phyloP scores from a whole-genome alignment of 92 coral and sea anemone genomes.

The Heteractis magnifica region DNA sequence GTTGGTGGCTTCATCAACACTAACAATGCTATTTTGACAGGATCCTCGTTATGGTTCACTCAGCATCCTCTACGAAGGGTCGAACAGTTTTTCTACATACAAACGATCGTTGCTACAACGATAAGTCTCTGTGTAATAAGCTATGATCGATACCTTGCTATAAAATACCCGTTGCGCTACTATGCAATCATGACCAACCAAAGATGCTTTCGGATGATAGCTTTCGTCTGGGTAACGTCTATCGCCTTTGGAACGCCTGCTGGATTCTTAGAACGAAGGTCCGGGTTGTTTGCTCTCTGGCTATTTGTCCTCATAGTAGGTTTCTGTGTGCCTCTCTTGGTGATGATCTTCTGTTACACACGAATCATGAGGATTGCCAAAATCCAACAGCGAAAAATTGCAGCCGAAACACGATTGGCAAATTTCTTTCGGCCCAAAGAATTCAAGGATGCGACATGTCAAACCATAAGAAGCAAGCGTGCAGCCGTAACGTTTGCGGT shows the following conservation, averaged over 20 bases:
- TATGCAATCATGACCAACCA: slow-evolving; percentile 17
- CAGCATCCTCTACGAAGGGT: background rate
- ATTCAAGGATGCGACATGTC: background rate
- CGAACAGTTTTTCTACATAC: slow-evolving; percentile 25
- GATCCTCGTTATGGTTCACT: slow-evolving; percentile 7
- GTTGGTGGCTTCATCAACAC: slow-evolving; percentile 25
- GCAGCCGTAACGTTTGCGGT: slow-evolving; percentile 21
- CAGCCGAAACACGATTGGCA: background rate
- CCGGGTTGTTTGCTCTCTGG: background rate
- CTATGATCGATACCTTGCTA: slow-evolving; percentile 29
- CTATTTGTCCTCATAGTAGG: slow-evolving; percentile 10
- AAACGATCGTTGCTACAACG: slow-evolving; percentile 28
- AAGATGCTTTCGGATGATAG: slow-evolving; percentile 6
- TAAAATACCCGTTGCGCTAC: slow-evolving; percentile 18
- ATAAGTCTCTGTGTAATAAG: slow-evolving; percentile 24
- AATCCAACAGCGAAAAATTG: background rate
- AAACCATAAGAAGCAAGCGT: background rate
- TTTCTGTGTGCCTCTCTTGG: background rate
- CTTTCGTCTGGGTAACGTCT: slow-evolving; percentile 28
- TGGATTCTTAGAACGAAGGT: background rate
- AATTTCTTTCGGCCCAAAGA: background rate
- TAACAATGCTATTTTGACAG: slow-evolving; percentile 5
- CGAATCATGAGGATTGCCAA: slow-evolving; percentile 5
- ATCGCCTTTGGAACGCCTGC: slow-evolving; percentile 14
- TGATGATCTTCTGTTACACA: background rate